Percentiles rank a stretch among this genome's conserved stretches.
These are phyloP conservation scores for Fabriciana adippe DNA, from an alignment of 2,888 invertebrate species.

Conservation along the genomic window DNA sequence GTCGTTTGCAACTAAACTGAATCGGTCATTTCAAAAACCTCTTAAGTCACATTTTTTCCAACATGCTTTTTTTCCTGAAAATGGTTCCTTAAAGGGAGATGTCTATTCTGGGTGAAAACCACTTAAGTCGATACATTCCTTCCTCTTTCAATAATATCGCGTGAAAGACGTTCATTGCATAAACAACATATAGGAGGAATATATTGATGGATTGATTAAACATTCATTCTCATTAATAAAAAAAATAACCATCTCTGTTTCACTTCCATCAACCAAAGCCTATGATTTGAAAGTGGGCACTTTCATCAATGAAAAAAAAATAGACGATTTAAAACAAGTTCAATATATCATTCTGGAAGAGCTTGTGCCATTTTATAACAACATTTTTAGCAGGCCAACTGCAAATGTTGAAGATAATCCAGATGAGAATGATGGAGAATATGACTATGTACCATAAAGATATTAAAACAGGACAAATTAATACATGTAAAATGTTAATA, in stretches of 20 bases:
- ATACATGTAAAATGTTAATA: too few species aligned
- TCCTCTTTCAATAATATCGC: too few species aligned
- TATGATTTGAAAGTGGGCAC: conserved; percentile 36
- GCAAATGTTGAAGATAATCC: conserved; percentile 36
- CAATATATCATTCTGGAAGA: conserved; percentile 35
- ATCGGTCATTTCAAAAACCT: too few species aligned
- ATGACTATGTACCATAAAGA: conserved; percentile 24
- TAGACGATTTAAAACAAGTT: conserved; percentile 35
- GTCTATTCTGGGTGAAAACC: too few species aligned
- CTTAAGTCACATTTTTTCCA: too few species aligned
- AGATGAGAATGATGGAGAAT: conserved; percentile 31
- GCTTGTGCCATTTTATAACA: conserved; percentile 36
- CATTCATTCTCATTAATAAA: conserved; percentile 26
- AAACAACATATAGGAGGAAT: too few species aligned
- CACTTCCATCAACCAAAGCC: conserved; percentile 32
- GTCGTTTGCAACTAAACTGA: too few species aligned
- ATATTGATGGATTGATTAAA: conserved; percentile 34
- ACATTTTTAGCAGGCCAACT: conserved; percentile 38
- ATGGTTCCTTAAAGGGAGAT: too few species aligned
- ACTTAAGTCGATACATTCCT: too few species aligned
- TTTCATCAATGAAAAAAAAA: conserved; percentile 35
- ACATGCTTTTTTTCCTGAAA: too few species aligned
- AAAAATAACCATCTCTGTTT: conserved; percentile 22
- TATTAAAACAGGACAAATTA: too few species aligned
- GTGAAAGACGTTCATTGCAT: too few species aligned